Base-by-base conservation (phyloP, 2,888 invertebrate species). In the Leuctra nigra region DNA sequence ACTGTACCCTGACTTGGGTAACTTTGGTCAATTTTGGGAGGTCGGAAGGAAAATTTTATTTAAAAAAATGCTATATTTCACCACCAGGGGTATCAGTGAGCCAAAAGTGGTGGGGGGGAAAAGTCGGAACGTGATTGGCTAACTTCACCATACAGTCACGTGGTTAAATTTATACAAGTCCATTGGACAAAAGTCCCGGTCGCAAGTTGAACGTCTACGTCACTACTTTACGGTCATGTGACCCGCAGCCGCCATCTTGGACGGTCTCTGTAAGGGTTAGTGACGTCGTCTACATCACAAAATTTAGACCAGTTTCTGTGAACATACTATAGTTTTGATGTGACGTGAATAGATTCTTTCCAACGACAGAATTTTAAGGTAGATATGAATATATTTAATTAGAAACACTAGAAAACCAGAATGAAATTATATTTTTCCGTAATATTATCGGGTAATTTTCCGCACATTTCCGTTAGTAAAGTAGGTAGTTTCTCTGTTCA, bases 241-340 rank as follows among this genome's bases (percentile, higher is more conserved):
- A 78, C 74, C 70, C 69, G 70, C 71, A 72, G 75, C 74, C 77
- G 78, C 78, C 78, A 78, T 78, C 77, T 78, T 77, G 75, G 75
- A 74, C 75, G 74, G 74, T 75, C 67, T 55, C 70, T 71, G 73
- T 69, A 71, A 72, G 74, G 74, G 75, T 73, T 72, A 72, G 73
- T 71, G 72, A 72, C 72, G 73, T 73, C 63, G 25, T 50, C 20
- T 16, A 50, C 44, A 44, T 16, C 44, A 50, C 50, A 35, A 50
- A 35, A 46, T 44, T 46, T 29, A 53, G 57, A 20, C 9, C 52
- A 48, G 54, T 57, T 54, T 55, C 50, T 58, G 50, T 50, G 63
- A 64, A 68, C 64, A 68, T 66, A 68, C 68, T 66, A 68, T 59
- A 65, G 65, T 61, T 64, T 67, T 64, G 63, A 66, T 64, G 66